Evolutionary conservation across 2,888 invertebrate genomes (phyloP), one percentile per base, ranked within the genome.

Genomic region (Sphaeridia pumilis): DNA sequence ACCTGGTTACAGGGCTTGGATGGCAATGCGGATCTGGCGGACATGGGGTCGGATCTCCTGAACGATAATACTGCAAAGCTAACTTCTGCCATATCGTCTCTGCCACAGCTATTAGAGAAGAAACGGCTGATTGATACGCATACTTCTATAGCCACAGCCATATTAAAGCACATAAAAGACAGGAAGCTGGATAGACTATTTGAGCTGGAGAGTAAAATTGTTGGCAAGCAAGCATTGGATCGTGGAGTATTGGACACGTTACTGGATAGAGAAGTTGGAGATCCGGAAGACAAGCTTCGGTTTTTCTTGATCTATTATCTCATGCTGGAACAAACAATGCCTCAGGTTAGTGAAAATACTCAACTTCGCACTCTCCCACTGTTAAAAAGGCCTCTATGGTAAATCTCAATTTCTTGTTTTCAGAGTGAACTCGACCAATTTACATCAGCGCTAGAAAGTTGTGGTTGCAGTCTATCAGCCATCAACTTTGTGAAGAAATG

Each of bases 51-150:
- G 68, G 70, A 59, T 24, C 78, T 93, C 80, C 82, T 97, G 28
- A 86, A 86, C 42, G 90, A 92, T 69, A 92, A 90, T 66, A 94
- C 94, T 1, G 87, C 89, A 31, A 82, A 87, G 63, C 78, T 98
- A 22, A 95, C 95, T 0, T 88, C 83, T 56, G 95, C 97, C 22
- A 93, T 98, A 7, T 87, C 89, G 70, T 94, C 93, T 0, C 74
- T 99, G 66, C 98, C 98, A 0, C 94, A 95, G 69, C 76, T 99
- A 25, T 78, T 98, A 72, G 97, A 97, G 71, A 93, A 89, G 76
- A 98, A 99, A 71, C 78, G 94, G 35, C 78, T 97, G 14, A 93
- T 99, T 65, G 98, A 98, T 69, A 90, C 95, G 87, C 98, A 99
- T 70, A 98, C 94, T 24, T 95, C 93, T 61, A 85, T 98, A 58